Conservation (phyloP, 2,797 vertebrate species). For the Rhynchonycteris naso region DNA sequence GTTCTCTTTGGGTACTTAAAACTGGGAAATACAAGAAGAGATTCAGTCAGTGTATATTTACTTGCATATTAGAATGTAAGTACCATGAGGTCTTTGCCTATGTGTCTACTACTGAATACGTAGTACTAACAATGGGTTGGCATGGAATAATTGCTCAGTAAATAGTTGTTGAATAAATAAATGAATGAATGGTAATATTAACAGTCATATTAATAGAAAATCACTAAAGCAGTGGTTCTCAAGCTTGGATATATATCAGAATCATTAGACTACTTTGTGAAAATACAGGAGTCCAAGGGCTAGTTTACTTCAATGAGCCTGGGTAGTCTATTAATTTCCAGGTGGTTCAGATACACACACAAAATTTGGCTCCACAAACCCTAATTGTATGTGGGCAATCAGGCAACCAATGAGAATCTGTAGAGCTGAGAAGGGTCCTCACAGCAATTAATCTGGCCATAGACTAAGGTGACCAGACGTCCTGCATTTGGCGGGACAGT, state of each 20-base stretch:
- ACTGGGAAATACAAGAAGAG: background rate
- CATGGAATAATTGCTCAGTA: background rate
- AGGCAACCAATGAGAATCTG: background rate
- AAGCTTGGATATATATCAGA: background rate
- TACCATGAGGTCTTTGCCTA: background rate
- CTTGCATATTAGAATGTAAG: slow-evolving; percentile 10
- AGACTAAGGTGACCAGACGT: too few relatives aligned
- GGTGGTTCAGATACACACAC: background rate
- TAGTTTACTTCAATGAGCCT: background rate
- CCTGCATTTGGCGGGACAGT: too few relatives aligned
- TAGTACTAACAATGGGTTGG: background rate
- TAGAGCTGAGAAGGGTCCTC: background rate
- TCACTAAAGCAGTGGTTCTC: background rate
- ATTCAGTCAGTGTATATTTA: background rate
- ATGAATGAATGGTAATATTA: background rate
- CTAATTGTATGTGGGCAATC: background rate
- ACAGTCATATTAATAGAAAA: background rate
- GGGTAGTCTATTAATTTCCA: background rate
- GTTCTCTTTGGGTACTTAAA: background rate
- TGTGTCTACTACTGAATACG: background rate
- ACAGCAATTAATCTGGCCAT: background rate
- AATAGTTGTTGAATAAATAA: background rate
- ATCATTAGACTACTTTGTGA: background rate
- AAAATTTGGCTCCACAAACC: background rate
- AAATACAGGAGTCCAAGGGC: background rate